Evolutionary conservation across 2,797 vertebrate species (phyloP).

Genomic region (Girardinus metallicus): DNA sequence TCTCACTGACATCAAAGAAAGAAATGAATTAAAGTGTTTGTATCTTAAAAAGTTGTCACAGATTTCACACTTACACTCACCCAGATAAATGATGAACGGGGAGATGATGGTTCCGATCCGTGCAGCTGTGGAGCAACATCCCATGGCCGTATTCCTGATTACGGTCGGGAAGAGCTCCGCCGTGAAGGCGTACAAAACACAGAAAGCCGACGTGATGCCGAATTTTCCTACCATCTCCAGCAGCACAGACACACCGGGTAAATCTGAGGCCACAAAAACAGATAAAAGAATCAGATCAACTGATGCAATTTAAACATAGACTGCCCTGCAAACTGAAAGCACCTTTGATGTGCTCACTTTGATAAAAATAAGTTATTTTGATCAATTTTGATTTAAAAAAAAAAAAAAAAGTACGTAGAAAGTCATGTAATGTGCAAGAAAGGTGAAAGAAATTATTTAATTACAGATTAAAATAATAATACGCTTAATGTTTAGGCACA

Average conservation of each 20-base stretch:
- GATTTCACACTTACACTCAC: constrained; percentile 62
- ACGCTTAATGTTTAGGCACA: neutral
- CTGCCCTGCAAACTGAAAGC: neutral
- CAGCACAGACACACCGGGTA: constrained; percentile 42
- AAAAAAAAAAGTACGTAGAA: neutral
- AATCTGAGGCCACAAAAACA: constrained; percentile 22
- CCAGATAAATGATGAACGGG: constrained; percentile 88
- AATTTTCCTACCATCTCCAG: constrained; percentile 88
- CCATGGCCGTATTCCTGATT: constrained; percentile 90
- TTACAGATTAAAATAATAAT: neutral
- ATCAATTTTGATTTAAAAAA: neutral
- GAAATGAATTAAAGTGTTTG: neutral
- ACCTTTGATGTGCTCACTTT: neutral
- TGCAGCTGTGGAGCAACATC: constrained; percentile 88
- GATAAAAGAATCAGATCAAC: neutral
- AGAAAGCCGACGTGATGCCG: constrained; percentile 85
- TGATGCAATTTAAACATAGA: neutral
- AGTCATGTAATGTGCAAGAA: neutral
- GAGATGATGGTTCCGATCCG: constrained; percentile 87
- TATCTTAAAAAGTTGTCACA: neutral
- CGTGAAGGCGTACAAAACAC: constrained; percentile 87
- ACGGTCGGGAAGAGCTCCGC: constrained; percentile 91
- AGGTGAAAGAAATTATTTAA: neutral
- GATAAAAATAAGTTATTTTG: neutral
- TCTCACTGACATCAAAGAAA: neutral